Conservation (phyloP, 2,888 invertebrate genomes). For the Mimumesa dahlbomi region DNA sequence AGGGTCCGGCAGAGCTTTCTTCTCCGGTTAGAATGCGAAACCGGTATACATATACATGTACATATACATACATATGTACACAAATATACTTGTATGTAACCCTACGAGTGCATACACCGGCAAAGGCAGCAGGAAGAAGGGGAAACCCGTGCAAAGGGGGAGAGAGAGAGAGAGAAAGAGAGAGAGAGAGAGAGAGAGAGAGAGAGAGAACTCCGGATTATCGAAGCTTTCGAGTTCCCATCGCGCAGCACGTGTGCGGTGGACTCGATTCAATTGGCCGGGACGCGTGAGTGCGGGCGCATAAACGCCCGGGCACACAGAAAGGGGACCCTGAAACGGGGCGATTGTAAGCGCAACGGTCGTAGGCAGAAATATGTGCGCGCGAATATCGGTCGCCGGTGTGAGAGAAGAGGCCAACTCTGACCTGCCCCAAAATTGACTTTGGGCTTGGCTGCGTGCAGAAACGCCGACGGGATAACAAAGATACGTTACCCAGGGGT, state of each 20-base stretch:
- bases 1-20: conserved; percentile 20
- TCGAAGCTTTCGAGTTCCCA: conserved; percentile 33
- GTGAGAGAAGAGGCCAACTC: conserved; percentile 4
- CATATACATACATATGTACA: background rate
- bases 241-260: conserved; percentile 18
- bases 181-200: background rate
- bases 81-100: background rate
- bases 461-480: no score
- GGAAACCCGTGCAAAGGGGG: conserved; percentile 13
- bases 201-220: conserved; percentile 5
- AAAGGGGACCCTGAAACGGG: conserved; percentile 31
- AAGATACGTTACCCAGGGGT: no score
- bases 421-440: conserved; percentile 30
- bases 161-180: background rate
- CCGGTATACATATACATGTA: conserved; percentile 29
- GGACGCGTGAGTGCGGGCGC: conserved; percentile 21
- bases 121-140: conserved; percentile 14
- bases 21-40: conserved; percentile 58
- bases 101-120: conserved; percentile 10
- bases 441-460: no score
- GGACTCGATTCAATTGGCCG: conserved; percentile 29
- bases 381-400: conserved; percentile 25
- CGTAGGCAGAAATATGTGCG: conserved; percentile 23
- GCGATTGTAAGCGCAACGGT: conserved; percentile 46
- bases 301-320: background rate